Evolutionary conservation across 2,888 invertebrate species (phyloP).

Genomic region (Gari tellinella): DNA sequence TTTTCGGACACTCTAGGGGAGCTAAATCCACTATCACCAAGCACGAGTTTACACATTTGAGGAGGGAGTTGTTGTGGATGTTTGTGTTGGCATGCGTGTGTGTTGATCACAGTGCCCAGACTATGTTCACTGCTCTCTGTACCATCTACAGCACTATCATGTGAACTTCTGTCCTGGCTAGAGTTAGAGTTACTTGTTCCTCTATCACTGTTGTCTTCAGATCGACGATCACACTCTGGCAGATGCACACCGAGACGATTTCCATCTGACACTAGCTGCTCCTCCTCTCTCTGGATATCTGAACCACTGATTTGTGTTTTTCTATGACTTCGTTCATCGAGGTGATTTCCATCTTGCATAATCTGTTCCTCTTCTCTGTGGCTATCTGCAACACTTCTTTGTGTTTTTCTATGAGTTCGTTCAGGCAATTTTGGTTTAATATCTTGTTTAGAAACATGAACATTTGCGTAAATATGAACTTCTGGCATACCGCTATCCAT

Average conservation of each 20-base stretch:
- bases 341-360: neutral
- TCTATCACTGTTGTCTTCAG: constrained; percentile 48
- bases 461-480: constrained; percentile 59
- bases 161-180: constrained; percentile 49
- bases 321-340: constrained; percentile 13
- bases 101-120: constrained; percentile 70
- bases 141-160: constrained; percentile 58
- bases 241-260: constrained; percentile 7
- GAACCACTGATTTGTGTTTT: constrained; percentile 12
- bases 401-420: constrained; percentile 22
- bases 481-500: constrained; percentile 6
- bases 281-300: neutral
- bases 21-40: constrained; percentile 77
- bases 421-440: constrained; percentile 47
- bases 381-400: neutral
- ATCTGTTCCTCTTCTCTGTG: neutral
- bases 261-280: neutral
- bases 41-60: constrained; percentile 61
- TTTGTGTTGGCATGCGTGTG: constrained; percentile 35
- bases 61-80: constrained; percentile 54
- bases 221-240: constrained; percentile 37
- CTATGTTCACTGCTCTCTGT: constrained; percentile 71
- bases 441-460: constrained; percentile 42
- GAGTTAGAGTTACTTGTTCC: constrained; percentile 42
- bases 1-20: constrained; percentile 69